A percentile compares a stretch with the other conserved stretches of the same genome.
Conservation (phyloP, 2,888 invertebrate species). For the Arge pagana region DNA sequence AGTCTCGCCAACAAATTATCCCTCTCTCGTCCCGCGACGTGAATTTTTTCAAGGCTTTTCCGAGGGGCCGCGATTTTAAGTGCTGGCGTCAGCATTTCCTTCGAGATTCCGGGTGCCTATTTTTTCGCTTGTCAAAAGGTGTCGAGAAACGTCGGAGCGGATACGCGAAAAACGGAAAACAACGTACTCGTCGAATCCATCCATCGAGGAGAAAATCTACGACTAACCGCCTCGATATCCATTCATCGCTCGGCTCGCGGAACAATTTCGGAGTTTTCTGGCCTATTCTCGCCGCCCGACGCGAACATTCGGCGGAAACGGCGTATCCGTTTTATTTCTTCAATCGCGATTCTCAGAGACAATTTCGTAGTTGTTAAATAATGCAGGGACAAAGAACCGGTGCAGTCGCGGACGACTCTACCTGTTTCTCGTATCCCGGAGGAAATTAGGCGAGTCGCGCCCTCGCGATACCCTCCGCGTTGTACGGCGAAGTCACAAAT, state of each 20-base stretch:
- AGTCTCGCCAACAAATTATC: constrained; percentile 18
- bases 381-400: constrained; percentile 36
- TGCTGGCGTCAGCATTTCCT: constrained; percentile 33
- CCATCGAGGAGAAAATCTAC: too few species aligned
- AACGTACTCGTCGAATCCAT: constrained; percentile 1
- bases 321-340: too few species aligned
- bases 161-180: constrained; percentile 1
- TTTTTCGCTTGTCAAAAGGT: too few species aligned
- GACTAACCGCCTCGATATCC: too few species aligned
- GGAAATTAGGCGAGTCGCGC: constrained; percentile 52
- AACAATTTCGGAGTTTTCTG: too few species aligned
- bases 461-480: constrained; percentile 31
- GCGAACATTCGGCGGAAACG: too few species aligned
- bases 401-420: constrained; percentile 50
- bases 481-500: constrained; percentile 52
- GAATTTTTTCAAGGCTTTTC: constrained; percentile 14
- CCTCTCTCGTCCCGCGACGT: constrained; percentile 14
- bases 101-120: background rate
- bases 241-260: too few species aligned
- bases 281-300: too few species aligned
- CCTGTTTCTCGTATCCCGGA: constrained; percentile 55
- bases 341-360: background rate
- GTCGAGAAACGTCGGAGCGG: constrained; percentile 7
- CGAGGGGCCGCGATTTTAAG: constrained; percentile 27
- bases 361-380: constrained; percentile 40